Conservation (phyloP, 2,888 invertebrate genomes). For the Penaeus monodon region DNA sequence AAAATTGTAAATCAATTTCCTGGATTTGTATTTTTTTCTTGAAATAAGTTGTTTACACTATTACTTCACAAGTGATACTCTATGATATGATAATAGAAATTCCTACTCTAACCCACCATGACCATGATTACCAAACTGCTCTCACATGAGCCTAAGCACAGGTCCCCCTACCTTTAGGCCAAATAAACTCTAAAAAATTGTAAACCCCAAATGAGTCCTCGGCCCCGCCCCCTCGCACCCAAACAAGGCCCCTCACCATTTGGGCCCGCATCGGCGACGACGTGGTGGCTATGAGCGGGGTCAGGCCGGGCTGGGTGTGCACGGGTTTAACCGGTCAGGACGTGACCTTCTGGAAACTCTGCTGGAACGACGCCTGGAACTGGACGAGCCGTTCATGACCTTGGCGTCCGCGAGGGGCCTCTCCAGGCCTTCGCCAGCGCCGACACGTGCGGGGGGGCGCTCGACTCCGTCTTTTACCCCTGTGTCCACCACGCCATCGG, state of each 20-base stretch:
- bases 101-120: too few species aligned
- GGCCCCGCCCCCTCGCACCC: too few species aligned
- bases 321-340: constrained; percentile 56
- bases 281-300: constrained; percentile 58
- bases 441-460: constrained; percentile 45
- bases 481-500: constrained; percentile 54
- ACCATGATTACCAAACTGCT: too few species aligned
- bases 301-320: constrained; percentile 55
- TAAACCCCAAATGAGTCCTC: too few species aligned
- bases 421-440: constrained; percentile 61
- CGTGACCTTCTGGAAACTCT: constrained; percentile 60
- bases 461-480: constrained; percentile 56
- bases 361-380: constrained; percentile 60
- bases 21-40: too few species aligned
- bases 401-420: constrained; percentile 54
- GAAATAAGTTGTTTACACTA: too few species aligned
- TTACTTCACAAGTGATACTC: too few species aligned
- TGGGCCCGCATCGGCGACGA: constrained; percentile 47
- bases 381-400: constrained; percentile 58
- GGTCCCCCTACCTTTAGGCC: too few species aligned
- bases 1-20: neutral
- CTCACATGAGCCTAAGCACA: too few species aligned
- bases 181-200: too few species aligned
- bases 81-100: too few species aligned
- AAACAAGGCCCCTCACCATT: constrained; percentile 41